phyloP scores from a whole-genome alignment of 2,888 invertebrate genomes.

The Drosophila prolongata region DNA sequence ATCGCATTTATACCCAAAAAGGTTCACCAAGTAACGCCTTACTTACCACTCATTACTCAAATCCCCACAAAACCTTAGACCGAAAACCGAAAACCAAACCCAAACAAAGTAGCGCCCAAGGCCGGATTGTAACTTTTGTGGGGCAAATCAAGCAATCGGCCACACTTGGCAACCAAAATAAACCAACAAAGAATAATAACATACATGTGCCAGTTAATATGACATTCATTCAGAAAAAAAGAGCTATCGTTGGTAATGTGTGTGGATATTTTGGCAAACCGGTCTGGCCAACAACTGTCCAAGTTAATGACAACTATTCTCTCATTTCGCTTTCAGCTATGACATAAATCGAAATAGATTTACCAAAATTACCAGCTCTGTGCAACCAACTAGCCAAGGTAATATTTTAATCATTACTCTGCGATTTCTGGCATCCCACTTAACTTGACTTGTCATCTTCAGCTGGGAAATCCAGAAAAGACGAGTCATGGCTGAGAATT shows the following conservation, averaged over 20 bases:
- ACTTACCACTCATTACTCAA: constrained; percentile 2
- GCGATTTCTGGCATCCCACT: background rate
- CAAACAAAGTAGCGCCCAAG: constrained; percentile 9
- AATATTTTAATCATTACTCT: constrained; percentile 10
- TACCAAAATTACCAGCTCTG: background rate
- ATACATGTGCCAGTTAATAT: constrained; percentile 2
- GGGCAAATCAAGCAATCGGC: background rate
- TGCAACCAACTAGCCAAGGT: background rate
- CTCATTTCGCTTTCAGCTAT: background rate
- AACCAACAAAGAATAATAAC: background rate
- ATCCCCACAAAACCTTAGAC: background rate
- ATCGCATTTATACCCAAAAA: constrained; percentile 57
- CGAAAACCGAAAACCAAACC: constrained; percentile 3
- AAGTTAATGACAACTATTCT: constrained; percentile 9
- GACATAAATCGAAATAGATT: constrained; percentile 16
- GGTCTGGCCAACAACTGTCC: constrained; percentile 9
- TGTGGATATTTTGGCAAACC: constrained; percentile 12
- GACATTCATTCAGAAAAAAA: constrained; percentile 19
- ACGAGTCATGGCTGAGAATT: constrained; percentile 6
- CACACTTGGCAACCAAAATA: background rate
- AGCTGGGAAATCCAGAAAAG: background rate
- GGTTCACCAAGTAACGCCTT: constrained; percentile 7
- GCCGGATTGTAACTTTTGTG: constrained; percentile 11
- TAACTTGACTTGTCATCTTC: constrained; percentile 5
- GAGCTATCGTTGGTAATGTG: constrained; percentile 3